phyloP scores from a whole-genome alignment of 2,797 vertebrate species.

The Crypturellus tataupa region DNA sequence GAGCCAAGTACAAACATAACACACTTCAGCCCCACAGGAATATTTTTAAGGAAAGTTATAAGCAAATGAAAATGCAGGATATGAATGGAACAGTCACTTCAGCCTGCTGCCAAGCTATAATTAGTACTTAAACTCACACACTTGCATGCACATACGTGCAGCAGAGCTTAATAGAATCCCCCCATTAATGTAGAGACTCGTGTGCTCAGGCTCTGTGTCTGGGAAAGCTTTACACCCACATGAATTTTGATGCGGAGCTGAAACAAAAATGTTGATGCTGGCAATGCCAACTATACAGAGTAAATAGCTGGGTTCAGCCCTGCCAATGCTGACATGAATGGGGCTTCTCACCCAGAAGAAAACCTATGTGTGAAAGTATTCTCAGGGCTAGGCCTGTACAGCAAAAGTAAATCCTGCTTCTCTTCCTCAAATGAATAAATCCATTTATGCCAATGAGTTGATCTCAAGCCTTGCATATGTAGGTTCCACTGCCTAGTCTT shows the following conservation, averaged over 20 bases:
- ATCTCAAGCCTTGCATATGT: neutral
- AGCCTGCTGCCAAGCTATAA: slow-evolving; percentile 36
- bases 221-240: slow-evolving; percentile 72
- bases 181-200: slow-evolving; percentile 63
- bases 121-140: slow-evolving; percentile 29
- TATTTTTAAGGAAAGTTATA: slow-evolving; percentile 45
- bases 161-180: slow-evolving; percentile 56
- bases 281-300: slow-evolving; percentile 45
- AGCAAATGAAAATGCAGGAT: neutral
- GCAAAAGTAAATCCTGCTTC: slow-evolving; percentile 30
- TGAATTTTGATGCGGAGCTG: slow-evolving; percentile 71
- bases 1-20: slow-evolving; percentile 8
- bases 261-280: slow-evolving; percentile 76
- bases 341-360: slow-evolving; percentile 62
- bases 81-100: slow-evolving; percentile 16
- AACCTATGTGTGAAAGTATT: slow-evolving; percentile 52
- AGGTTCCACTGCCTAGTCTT: neutral
- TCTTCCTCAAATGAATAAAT: slow-evolving; percentile 16
- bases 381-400: neutral
- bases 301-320: slow-evolving; percentile 60
- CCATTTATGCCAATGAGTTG: neutral
- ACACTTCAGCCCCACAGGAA: slow-evolving; percentile 2
- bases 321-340: slow-evolving; percentile 66
- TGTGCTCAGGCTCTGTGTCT: slow-evolving; percentile 57
- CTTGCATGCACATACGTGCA: slow-evolving; percentile 44